Percentiles rank a stretch among this genome's conserved stretches.
Conservation (phyloP, 1,140 invertebrate species). For the Pachyrhynchus sulphureomaculatus region DNA sequence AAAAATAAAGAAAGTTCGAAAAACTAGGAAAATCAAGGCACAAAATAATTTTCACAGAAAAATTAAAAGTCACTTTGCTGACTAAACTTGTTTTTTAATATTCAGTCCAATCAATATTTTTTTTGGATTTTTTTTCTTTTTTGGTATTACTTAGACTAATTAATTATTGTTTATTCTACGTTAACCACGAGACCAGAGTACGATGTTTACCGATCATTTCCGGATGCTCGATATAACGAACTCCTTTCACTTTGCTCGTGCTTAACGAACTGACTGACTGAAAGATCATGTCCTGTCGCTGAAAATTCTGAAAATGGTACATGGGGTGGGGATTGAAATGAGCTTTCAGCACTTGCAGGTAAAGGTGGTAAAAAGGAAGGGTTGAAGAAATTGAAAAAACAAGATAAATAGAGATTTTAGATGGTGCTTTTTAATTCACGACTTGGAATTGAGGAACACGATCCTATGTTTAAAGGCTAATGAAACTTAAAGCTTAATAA, state of each 20-base stretch:
- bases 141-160: too few relatives aligned
- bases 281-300: slow-evolving; percentile 12
- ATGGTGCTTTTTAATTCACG: too few relatives aligned
- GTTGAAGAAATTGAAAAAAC: too few relatives aligned
- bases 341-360: not conserved
- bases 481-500: too few relatives aligned
- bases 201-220: not conserved
- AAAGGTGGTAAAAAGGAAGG: not conserved
- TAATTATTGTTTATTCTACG: not conserved
- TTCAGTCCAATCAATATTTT: not conserved
- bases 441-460: too few relatives aligned
- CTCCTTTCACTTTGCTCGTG: not conserved
- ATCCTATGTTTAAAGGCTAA: too few relatives aligned
- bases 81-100: not conserved
- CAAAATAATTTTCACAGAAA: not conserved
- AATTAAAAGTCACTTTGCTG: not conserved
- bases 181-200: not conserved
- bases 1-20: too few relatives aligned
- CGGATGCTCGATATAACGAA: not conserved
- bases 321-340: not conserved
- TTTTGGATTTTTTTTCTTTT: too few relatives aligned
- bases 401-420: too few relatives aligned
- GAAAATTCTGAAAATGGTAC: slow-evolving; percentile 9
- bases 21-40: too few relatives aligned
- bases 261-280: not conserved